phyloP scores from a whole-genome alignment of 2,113 vertebrate species.

The Neogobius melanostomus region DNA sequence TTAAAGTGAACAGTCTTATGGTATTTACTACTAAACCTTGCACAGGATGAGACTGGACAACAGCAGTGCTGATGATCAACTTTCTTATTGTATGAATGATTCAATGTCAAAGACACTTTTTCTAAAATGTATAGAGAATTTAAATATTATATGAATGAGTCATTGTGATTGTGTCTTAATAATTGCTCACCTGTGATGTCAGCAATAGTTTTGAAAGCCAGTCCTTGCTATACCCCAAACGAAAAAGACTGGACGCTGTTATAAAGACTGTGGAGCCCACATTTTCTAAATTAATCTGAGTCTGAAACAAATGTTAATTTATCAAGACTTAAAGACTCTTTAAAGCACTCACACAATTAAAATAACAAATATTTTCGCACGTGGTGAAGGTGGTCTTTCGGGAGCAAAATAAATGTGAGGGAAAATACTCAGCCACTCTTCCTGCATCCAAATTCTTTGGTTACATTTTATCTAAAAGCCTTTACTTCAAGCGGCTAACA shows the following conservation, averaged over 20 bases:
- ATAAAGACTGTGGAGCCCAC: slow-evolving; percentile 14
- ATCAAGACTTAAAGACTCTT: slow-evolving; percentile 17
- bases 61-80: slow-evolving; percentile 9
- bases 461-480: too few species aligned
- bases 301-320: slow-evolving; percentile 21
- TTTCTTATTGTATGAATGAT: slow-evolving; percentile 25
- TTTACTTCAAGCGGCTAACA: too few species aligned
- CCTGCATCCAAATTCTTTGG: too few species aligned
- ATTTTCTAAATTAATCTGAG: slow-evolving; percentile 29
- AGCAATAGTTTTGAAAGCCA: slow-evolving; percentile 25
- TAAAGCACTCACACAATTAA: slow-evolving; percentile 30
- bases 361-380: background rate
- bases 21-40: slow-evolving; percentile 27
- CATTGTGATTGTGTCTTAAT: slow-evolving; percentile 36
- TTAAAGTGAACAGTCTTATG: slow-evolving; percentile 30
- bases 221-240: slow-evolving; percentile 19
- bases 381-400: too few species aligned
- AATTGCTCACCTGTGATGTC: slow-evolving; percentile 55
- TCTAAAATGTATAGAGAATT: slow-evolving; percentile 53
- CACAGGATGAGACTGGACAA: slow-evolving; percentile 3
- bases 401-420: too few species aligned
- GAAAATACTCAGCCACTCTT: too few species aligned
- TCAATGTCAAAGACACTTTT: slow-evolving; percentile 6
- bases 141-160: slow-evolving; percentile 30
- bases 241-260: slow-evolving; percentile 1